phyloP scores from a whole-genome alignment of 2,113 vertebrate species.

The Probosciger aterrimus region DNA sequence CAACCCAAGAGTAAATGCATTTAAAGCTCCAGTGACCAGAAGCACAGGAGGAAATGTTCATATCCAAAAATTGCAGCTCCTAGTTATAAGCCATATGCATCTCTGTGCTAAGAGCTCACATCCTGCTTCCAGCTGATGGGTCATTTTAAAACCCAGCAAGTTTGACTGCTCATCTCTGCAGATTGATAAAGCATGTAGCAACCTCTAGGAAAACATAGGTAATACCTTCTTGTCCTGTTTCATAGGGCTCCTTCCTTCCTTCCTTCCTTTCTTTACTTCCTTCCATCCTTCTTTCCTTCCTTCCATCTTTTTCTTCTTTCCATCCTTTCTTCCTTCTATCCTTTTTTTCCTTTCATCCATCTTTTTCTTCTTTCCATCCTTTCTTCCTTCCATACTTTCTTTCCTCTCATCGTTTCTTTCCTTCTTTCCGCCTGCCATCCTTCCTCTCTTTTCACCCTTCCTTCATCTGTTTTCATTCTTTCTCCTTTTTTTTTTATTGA shows the following conservation, averaged over 20 bases:
- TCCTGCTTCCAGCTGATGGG: not conserved
- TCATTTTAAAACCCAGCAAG: not conserved
- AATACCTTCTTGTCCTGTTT: not conserved
- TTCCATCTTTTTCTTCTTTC: not conserved
- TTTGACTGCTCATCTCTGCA: not conserved
- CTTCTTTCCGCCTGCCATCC: not conserved
- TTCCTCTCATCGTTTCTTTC: not conserved
- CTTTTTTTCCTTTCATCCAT: too few species aligned
- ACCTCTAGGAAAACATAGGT: not conserved
- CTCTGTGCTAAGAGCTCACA: fast-evolving
- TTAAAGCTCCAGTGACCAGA: not conserved
- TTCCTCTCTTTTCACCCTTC: not conserved
- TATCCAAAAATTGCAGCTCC: not conserved
- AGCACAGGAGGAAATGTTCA: not conserved
- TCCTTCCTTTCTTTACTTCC: not conserved
- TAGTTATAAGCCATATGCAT: not conserved
- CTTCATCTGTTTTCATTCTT: not conserved
- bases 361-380: not conserved
- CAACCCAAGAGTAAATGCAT: not conserved
- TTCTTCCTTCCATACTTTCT: not conserved
- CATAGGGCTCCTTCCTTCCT: not conserved
- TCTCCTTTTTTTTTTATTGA: not conserved
- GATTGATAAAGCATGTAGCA: not conserved
- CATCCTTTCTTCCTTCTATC: not conserved
- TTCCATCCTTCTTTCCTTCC: not conserved